Evolutionary conservation across 2,113 vertebrate species (phyloP).

Genomic region (Brienomyrus brachyistius): DNA sequence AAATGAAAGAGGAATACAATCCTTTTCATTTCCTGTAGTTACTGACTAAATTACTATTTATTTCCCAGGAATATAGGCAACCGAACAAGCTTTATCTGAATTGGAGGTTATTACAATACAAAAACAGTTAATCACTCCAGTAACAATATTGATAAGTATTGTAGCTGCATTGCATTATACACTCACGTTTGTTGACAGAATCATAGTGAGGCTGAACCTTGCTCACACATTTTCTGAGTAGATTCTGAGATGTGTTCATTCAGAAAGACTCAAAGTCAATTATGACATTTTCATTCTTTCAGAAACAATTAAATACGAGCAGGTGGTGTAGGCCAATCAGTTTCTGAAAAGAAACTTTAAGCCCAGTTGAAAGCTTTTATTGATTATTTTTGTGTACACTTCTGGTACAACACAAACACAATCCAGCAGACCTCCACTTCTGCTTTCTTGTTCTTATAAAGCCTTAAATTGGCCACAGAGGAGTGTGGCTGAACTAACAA

Average conservation of each 20-base stretch:
- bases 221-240: background rate
- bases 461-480: conserved; percentile 7
- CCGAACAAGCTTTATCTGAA: background rate
- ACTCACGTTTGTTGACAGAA: background rate
- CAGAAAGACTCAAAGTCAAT: background rate
- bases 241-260: background rate
- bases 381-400: background rate
- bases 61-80: background rate
- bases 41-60: background rate
- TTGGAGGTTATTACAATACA: background rate
- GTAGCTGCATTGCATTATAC: background rate
- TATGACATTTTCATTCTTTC: background rate
- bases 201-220: background rate
- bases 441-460: background rate
- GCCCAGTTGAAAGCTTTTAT: background rate
- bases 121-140: background rate
- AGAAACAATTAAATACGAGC: background rate
- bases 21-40: background rate
- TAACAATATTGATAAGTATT: background rate
- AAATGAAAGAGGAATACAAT: background rate
- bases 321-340: background rate
- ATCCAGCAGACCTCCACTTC: background rate
- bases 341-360: background rate
- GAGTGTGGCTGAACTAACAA: background rate
- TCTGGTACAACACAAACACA: background rate